Conservation (phyloP, 2,113 vertebrate genomes). For the Tragulus kanchil region DNA sequence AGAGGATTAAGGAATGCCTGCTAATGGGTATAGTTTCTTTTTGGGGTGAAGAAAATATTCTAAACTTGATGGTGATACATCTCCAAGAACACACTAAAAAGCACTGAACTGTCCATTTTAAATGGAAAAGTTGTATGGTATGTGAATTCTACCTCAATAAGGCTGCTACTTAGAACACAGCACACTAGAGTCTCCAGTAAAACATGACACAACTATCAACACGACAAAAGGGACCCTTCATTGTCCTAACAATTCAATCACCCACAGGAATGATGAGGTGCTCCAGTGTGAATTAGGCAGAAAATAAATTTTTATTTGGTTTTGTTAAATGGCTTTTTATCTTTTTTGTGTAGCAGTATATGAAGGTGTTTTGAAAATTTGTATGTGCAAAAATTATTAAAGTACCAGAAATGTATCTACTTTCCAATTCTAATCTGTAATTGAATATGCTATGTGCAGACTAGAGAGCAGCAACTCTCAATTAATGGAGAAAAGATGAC, state of each 20-base stretch:
- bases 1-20: background rate
- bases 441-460: background rate
- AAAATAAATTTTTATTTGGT: slow-evolving; percentile 3
- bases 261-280: slow-evolving; percentile 40
- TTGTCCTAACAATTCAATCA: slow-evolving; percentile 31
- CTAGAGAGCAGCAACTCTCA: background rate
- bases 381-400: background rate
- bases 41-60: background rate
- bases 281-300: background rate
- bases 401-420: slow-evolving; percentile 18
- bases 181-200: background rate
- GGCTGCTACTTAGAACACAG: slow-evolving; percentile 1
- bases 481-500: slow-evolving; percentile 1
- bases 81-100: background rate
- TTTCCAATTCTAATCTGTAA: slow-evolving; percentile 31
- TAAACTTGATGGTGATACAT: background rate
- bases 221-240: slow-evolving; percentile 32
- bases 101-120: background rate
- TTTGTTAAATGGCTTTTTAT: slow-evolving; percentile 34
- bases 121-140: background rate
- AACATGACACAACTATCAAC: background rate
- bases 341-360: background rate
- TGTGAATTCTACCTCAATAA: slow-evolving; percentile 33
- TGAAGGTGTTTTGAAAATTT: slow-evolving; percentile 34
- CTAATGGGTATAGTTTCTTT: background rate